These are phyloP conservation scores for Acholoe squamosa DNA, from an alignment of 2,888 invertebrate genomes.

Conservation along the genomic window DNA sequence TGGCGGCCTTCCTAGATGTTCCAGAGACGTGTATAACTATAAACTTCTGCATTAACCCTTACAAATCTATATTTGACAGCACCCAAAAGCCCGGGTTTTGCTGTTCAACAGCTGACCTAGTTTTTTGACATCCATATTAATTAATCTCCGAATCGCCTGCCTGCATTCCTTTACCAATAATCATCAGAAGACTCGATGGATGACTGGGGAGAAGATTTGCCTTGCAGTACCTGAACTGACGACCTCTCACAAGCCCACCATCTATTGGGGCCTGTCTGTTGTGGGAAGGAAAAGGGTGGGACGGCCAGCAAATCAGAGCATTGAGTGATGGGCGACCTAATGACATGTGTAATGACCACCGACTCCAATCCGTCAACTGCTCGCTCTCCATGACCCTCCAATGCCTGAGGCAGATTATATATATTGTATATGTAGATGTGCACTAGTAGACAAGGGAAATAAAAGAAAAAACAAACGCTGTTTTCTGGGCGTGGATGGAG, in stretches of 20 bases:
- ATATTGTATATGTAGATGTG: neutral
- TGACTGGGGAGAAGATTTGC: neutral
- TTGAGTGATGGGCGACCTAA: conserved; percentile 8
- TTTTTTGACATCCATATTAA: conserved; percentile 24
- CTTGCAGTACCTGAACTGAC: neutral
- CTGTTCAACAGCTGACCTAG: neutral
- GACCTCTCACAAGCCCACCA: neutral
- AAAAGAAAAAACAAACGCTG: neutral
- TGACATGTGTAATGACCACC: conserved; percentile 43
- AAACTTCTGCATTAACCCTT: no score
- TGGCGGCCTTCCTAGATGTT: no score
- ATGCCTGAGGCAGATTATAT: neutral
- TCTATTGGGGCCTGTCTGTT: neutral
- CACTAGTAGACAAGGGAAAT: neutral
- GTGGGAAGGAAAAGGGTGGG: neutral
- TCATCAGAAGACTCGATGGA: neutral
- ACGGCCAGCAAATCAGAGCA: neutral
- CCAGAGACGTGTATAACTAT: no score
- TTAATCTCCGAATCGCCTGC: neutral
- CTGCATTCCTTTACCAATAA: neutral
- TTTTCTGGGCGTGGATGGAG: neutral
- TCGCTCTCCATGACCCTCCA: neutral
- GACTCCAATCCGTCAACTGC: neutral
- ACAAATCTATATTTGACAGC: no score
- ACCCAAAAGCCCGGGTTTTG: no score